Conservation (phyloP, 2,888 invertebrate species). For the Clitarchus hookeri region DNA sequence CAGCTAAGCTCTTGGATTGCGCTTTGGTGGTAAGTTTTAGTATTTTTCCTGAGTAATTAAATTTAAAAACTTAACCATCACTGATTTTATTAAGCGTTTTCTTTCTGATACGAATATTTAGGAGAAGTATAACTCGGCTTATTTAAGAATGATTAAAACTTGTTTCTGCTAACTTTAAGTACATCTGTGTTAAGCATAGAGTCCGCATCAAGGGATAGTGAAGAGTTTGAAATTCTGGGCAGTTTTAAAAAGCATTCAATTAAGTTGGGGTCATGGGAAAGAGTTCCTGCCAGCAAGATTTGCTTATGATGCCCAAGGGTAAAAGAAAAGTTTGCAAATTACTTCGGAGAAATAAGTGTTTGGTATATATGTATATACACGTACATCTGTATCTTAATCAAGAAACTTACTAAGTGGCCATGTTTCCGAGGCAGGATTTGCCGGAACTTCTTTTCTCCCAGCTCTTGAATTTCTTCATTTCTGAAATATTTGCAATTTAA, state of each 20-base stretch:
- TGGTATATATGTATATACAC: background rate
- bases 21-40: no score
- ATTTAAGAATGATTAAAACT: background rate
- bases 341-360: background rate
- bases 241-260: constrained; percentile 23
- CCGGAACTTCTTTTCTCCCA: background rate
- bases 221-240: constrained; percentile 17
- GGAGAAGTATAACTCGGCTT: no score
- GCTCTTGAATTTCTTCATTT: background rate
- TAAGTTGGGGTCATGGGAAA: background rate
- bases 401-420: background rate
- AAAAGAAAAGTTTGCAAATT: constrained; percentile 21
- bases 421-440: background rate
- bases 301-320: constrained; percentile 4
- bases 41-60: no score
- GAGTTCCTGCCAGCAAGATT: background rate
- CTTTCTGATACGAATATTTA: no score
- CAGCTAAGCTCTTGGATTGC: no score
- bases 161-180: background rate
- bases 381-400: background rate
- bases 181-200: background rate
- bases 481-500: background rate
- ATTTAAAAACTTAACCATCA: no score
- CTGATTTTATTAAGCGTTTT: no score
- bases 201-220: background rate